Percentiles rank a stretch among this genome's conserved stretches.
Conservation (phyloP, 2,797 vertebrate species). For the Odontamblyopus lacepedii region DNA sequence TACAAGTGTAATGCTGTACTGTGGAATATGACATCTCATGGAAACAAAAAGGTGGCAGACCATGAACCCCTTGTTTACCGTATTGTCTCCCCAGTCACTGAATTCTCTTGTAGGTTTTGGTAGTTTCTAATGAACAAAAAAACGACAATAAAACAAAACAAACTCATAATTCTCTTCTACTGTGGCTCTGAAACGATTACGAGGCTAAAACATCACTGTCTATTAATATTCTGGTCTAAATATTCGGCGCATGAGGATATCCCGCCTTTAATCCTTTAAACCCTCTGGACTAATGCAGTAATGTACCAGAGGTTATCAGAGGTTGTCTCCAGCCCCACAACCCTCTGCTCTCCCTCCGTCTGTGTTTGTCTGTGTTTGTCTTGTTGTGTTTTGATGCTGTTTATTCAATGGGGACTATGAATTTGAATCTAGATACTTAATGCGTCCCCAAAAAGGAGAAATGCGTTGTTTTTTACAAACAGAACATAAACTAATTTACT, state of each 20-base stretch:
- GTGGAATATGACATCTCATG: too few relatives aligned
- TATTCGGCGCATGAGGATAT: background rate
- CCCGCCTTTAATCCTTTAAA: background rate
- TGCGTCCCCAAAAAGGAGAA: background rate
- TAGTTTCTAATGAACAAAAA: background rate
- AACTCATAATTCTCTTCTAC: background rate
- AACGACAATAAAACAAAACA: background rate
- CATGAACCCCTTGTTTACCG: too few relatives aligned
- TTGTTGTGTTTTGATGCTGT: conserved; percentile 1
- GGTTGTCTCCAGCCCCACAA: conserved; percentile 64
- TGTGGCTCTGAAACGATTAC: background rate
- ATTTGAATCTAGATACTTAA: background rate
- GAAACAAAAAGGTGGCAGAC: too few relatives aligned
- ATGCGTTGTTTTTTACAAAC: too few relatives aligned
- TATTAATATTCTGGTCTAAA: conserved; percentile 6
- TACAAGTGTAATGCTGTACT: too few relatives aligned
- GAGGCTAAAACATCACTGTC: background rate
- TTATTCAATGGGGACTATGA: background rate
- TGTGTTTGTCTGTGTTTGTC: conserved; percentile 36
- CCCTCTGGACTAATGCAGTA: background rate
- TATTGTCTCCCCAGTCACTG: too few relatives aligned
- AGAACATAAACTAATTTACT: too few relatives aligned
- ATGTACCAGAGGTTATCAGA: conserved; percentile 7
- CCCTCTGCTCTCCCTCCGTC: conserved; percentile 33
- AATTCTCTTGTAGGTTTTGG: background rate